Conservation (phyloP, 1,140 invertebrate species). For the Papilio polytes region DNA sequence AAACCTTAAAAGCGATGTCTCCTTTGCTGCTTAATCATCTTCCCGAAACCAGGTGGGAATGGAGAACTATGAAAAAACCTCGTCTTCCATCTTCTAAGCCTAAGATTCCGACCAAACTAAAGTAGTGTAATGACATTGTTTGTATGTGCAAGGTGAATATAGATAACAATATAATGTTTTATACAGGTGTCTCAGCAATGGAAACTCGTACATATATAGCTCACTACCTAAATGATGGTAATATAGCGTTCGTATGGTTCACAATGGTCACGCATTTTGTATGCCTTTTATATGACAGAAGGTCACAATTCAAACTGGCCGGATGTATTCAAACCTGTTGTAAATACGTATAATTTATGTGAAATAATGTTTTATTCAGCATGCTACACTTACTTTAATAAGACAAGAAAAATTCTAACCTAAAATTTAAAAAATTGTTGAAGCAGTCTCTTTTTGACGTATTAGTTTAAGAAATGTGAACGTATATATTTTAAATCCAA, state of each 20-base stretch:
- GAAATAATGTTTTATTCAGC: background rate
- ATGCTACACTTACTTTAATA: background rate
- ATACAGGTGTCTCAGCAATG: background rate
- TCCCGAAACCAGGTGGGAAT: background rate
- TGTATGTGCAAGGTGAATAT: background rate
- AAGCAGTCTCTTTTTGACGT: background rate
- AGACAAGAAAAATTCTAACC: background rate
- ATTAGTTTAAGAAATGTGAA: background rate
- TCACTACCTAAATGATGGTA: background rate
- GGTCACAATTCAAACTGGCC: constrained; percentile 22
- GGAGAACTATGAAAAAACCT: background rate
- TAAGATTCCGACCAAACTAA: background rate
- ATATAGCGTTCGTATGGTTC: background rate
- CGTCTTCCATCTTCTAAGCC: background rate
- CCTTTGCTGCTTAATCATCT: background rate
- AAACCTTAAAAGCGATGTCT: background rate
- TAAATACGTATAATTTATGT: constrained; percentile 14
- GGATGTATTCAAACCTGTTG: constrained; percentile 38
- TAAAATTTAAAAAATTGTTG: background rate
- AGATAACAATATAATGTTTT: background rate
- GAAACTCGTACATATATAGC: background rate
- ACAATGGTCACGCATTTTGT: constrained; percentile 50
- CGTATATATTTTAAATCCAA: background rate
- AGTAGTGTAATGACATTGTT: background rate
- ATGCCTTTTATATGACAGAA: constrained; percentile 29